A percentile compares a stretch with the other conserved stretches of the same genome.
Evolutionary conservation across 2,888 invertebrate genomes (phyloP).

Genomic region (Ceriagrion tenellum): DNA sequence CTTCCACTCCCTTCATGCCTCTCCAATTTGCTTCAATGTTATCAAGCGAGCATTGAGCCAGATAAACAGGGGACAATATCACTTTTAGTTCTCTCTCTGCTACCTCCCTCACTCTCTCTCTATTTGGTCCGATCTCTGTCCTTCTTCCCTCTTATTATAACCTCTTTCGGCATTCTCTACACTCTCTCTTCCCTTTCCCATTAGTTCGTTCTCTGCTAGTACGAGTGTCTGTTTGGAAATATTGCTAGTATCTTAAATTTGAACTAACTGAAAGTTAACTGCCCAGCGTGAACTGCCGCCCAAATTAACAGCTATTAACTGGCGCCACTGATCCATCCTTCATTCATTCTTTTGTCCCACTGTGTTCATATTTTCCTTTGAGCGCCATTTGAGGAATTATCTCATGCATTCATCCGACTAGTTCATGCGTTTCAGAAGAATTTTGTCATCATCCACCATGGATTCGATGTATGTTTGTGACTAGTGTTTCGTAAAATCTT

Average conservation of each 20-base stretch:
- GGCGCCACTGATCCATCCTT: neutral
- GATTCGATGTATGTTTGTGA: too few species aligned
- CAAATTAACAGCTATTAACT: neutral
- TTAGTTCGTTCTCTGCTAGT: neutral
- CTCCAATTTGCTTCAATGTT: slow-evolving; percentile 54
- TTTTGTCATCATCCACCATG: too few species aligned
- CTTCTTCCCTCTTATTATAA: neutral
- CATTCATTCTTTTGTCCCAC: neutral
- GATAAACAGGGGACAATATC: slow-evolving; percentile 50
- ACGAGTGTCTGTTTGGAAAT: neutral
- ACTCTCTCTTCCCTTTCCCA: neutral
- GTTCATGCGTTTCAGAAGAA: too few species aligned
- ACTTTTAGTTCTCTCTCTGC: neutral
- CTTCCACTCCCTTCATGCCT: neutral
- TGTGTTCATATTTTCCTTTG: too few species aligned
- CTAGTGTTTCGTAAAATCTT: too few species aligned
- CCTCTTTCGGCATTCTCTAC: neutral
- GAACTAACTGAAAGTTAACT: neutral
- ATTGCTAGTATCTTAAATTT: neutral
- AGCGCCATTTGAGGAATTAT: too few species aligned
- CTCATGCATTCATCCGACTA: too few species aligned
- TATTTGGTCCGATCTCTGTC: neutral
- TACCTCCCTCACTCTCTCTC: neutral
- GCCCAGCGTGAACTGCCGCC: neutral
- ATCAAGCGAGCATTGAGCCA: slow-evolving; percentile 56